Conservation (phyloP, 2,888 invertebrate genomes). For the Exocentrus adspersus region DNA sequence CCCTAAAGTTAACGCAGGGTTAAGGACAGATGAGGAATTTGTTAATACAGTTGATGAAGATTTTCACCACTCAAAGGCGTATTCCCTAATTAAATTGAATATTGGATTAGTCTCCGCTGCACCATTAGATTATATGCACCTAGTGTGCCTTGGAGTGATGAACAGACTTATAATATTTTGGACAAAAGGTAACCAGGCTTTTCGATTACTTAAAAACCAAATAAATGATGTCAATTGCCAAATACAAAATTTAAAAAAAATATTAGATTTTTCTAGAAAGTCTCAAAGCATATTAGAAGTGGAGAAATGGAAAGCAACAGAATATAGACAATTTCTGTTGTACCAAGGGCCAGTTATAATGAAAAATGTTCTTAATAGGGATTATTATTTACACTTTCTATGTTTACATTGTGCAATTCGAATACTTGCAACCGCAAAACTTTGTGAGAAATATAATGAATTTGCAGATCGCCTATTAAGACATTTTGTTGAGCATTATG, state of each 20-base stretch:
- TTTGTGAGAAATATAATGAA: constrained; percentile 24
- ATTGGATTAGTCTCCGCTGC: constrained; percentile 45
- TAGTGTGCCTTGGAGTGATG: constrained; percentile 43
- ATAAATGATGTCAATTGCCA: constrained; percentile 5
- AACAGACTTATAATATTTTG: constrained; percentile 42
- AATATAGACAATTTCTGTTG: constrained; percentile 43
- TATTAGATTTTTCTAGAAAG: constrained; percentile 15
- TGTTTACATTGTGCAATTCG: constrained; percentile 38
- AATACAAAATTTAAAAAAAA: constrained; percentile 11
- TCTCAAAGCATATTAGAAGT: constrained; percentile 31
- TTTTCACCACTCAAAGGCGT: constrained; percentile 42
- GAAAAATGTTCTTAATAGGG: constrained; percentile 30
- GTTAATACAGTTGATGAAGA: constrained; percentile 38
- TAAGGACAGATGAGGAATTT: constrained; percentile 45
- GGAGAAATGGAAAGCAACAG: constrained; percentile 45
- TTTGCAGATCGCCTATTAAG: constrained; percentile 39
- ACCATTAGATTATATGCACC: constrained; percentile 47
- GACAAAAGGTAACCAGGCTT: constrained; percentile 34
- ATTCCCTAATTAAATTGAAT: constrained; percentile 39
- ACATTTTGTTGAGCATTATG: constrained; percentile 38
- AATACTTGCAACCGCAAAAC: constrained; percentile 31
- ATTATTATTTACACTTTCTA: constrained; percentile 41
- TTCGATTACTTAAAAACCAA: constrained; percentile 14
- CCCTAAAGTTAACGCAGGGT: constrained; percentile 33
- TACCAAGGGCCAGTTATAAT: constrained; percentile 46